phyloP scores from a whole-genome alignment of 2,888 invertebrate genomes.

The Phoronis australis region DNA sequence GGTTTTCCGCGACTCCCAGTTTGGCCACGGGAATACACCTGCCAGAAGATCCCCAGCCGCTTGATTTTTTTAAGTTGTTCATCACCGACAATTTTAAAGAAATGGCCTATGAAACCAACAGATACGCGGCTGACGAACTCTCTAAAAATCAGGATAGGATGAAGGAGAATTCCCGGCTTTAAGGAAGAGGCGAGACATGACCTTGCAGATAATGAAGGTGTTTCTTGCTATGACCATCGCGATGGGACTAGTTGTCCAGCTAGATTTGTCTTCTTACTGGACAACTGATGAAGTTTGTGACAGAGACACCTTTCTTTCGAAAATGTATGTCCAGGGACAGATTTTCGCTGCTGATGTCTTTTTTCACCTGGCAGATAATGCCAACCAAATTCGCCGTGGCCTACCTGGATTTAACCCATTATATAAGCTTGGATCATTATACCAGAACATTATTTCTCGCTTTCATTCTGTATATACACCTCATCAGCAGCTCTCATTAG shows the following conservation, averaged over 20 bases:
- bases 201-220: conserved; percentile 7
- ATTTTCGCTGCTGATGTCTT: no score
- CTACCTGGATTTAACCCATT: no score
- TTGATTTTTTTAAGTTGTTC: no score
- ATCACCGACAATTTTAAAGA: conserved; percentile 4
- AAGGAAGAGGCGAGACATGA: conserved; percentile 8
- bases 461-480: no score
- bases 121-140: conserved; percentile 9
- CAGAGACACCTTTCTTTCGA: conserved; percentile 14
- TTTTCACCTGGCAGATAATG: no score
- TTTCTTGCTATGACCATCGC: no score
- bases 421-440: no score
- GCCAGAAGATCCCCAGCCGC: conserved; percentile 1
- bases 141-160: conserved; percentile 1
- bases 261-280: conserved; percentile 11
- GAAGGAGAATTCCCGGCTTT: conserved; percentile 5
- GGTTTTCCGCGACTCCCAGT: no score
- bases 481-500: no score
- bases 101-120: conserved; percentile 10
- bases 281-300: conserved; percentile 7
- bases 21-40: neutral
- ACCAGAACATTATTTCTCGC: no score
- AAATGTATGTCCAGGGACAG: conserved; percentile 10
- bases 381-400: no score
- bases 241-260: no score